These are phyloP conservation scores for Pseudomyrmex dendroicus DNA, from an alignment of 1,140 invertebrate species.

Conservation along the genomic window DNA sequence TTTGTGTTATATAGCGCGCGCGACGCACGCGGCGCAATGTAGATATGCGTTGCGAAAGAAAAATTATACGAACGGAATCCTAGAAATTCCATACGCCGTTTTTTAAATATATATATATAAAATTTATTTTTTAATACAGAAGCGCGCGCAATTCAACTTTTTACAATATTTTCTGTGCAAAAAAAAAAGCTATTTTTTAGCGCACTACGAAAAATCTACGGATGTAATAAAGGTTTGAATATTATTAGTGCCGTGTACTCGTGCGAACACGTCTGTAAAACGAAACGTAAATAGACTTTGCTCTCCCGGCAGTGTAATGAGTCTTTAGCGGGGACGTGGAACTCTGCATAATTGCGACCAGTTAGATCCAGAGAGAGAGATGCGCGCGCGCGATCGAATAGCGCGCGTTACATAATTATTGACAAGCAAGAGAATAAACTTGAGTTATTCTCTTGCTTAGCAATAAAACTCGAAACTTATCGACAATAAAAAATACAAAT, in stretches of 20 bases:
- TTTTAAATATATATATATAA: too few relatives aligned
- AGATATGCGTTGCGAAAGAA: background rate
- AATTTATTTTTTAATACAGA: too few relatives aligned
- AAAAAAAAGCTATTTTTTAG: background rate
- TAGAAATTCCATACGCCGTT: background rate
- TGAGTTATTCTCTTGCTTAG: too few relatives aligned
- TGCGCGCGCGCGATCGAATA: conserved; percentile 5
- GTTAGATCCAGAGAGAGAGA: background rate
- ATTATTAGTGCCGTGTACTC: conserved; percentile 40
- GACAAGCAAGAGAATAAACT: too few relatives aligned
- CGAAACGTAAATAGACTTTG: conserved; percentile 42
- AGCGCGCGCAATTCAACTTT: background rate
- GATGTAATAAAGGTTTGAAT: conserved; percentile 38
- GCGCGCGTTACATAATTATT: background rate
- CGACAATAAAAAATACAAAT: too few relatives aligned
- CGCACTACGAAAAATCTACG: conserved; percentile 20
- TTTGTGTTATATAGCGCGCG: conserved; percentile 15
- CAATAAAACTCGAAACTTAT: too few relatives aligned
- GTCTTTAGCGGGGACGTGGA: background rate
- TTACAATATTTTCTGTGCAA: background rate
- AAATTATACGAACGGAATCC: conserved; percentile 6
- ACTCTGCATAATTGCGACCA: conserved; percentile 29
- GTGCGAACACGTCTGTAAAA: conserved; percentile 37
- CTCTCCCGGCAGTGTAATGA: conserved; percentile 3
- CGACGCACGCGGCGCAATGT: background rate